A percentile compares a stretch with the other conserved stretches of the same genome.
These are phyloP conservation scores for Trematocara marginatum DNA, from an alignment of 2,113 vertebrate species.

Conservation along the genomic window DNA sequence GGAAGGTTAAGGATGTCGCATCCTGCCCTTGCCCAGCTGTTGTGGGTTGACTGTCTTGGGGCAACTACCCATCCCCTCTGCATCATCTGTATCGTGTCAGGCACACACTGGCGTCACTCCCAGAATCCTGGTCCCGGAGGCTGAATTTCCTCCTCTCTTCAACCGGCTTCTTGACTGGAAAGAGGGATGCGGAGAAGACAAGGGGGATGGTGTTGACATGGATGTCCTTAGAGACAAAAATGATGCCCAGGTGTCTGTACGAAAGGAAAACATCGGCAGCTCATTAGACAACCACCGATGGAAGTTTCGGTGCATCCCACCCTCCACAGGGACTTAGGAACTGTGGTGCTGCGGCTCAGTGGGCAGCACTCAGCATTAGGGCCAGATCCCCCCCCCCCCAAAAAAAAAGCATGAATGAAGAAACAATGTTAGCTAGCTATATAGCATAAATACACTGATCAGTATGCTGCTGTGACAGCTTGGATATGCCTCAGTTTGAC, in stretches of 20 bases:
- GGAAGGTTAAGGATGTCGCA: not conserved
- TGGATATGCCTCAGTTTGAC: not conserved
- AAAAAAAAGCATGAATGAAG: not conserved
- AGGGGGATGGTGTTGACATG: not conserved
- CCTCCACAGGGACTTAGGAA: not conserved
- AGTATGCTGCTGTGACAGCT: not conserved
- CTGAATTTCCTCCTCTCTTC: not conserved
- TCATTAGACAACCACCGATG: not conserved
- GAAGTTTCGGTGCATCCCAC: not conserved
- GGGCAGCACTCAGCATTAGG: too few species aligned
- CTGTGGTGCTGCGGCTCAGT: not conserved
- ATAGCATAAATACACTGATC: not conserved
- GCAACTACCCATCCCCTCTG: not conserved
- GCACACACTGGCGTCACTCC: rapidly evolving
- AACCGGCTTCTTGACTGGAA: not conserved
- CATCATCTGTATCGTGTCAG: not conserved
- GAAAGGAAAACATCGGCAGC: not conserved
- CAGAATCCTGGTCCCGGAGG: not conserved
- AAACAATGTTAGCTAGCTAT: not conserved
- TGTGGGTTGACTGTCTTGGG: not conserved
- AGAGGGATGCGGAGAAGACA: not conserved
- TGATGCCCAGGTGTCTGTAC: not conserved
- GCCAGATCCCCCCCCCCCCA: too few species aligned
- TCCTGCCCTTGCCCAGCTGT: not conserved
- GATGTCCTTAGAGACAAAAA: not conserved